phyloP scores from a whole-genome alignment of 2,113 vertebrate species.

The Quiscalus mexicanus region DNA sequence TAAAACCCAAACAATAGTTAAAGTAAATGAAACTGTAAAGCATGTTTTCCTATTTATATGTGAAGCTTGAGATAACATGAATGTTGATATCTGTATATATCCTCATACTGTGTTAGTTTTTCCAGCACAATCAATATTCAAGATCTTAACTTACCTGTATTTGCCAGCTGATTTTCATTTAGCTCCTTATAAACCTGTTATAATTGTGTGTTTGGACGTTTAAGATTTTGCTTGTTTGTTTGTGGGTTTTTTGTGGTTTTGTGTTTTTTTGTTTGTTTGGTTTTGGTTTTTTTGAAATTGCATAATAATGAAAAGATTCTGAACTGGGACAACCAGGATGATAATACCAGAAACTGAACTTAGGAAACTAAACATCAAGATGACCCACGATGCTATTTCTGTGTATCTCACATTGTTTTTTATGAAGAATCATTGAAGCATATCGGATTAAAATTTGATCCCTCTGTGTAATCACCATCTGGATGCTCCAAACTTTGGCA shows the following conservation, averaged over 20 bases:
- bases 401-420: not conserved
- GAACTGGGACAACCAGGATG: not conserved
- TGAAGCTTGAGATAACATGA: not conserved
- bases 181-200: not conserved
- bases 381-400: not conserved
- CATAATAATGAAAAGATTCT: not conserved
- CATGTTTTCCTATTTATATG: not conserved
- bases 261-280: too few relatives aligned
- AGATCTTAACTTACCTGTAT: not conserved
- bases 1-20: not conserved
- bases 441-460: constrained; percentile 11
- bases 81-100: not conserved
- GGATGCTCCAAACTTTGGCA: not conserved
- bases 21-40: not conserved
- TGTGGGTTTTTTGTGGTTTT: not conserved
- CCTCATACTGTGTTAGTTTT: not conserved
- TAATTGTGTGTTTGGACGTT: not conserved
- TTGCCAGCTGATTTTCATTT: not conserved
- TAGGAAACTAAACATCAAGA: not conserved
- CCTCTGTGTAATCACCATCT: not conserved
- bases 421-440: not conserved
- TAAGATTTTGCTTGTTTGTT: not conserved
- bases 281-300: not conserved
- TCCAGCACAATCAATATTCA: not conserved
- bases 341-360: not conserved